These are phyloP conservation scores for Mionectes macconnelli DNA, from an alignment of 2,113 vertebrate genomes.

Conservation along the genomic window DNA sequence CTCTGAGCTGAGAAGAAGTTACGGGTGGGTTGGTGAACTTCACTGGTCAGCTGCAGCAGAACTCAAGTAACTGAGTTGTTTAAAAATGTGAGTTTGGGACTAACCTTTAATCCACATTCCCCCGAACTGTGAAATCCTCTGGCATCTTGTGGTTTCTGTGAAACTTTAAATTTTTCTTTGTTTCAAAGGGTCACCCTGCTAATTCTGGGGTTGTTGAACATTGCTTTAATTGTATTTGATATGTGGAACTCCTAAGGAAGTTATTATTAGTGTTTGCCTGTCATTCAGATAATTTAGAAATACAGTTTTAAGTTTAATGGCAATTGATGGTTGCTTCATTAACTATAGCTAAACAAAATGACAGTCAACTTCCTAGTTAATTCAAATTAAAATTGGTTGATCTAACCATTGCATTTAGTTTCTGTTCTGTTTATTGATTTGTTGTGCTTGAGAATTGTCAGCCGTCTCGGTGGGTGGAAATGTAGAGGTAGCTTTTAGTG, in stretches of 20 bases:
- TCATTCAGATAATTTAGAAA: not conserved
- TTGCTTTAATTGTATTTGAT: not conserved
- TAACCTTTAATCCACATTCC: not conserved
- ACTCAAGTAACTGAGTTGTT: not conserved
- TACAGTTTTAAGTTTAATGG: not conserved
- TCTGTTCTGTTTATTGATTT: not conserved
- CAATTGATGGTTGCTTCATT: not conserved
- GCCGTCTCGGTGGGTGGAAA: not conserved
- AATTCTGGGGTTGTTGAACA: not conserved
- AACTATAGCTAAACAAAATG: not conserved
- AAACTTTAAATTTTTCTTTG: not conserved
- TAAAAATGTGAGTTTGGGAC: not conserved
- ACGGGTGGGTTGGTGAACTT: accelerated
- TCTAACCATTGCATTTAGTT: not conserved
- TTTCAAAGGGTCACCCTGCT: not conserved
- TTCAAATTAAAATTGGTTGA: not conserved
- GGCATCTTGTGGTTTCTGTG: not conserved
- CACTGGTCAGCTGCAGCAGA: not conserved
- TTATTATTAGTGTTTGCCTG: not conserved
- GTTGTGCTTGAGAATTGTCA: not conserved
- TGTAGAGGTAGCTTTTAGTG: not conserved
- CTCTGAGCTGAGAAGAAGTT: not conserved
- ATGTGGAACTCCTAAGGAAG: not conserved
- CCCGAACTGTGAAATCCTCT: not conserved
- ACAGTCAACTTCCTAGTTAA: not conserved